Evolutionary conservation across 2,113 vertebrate genomes (phyloP), one percentile per base, ranked within the genome.

Genomic region (Eclectus roratus): DNA sequence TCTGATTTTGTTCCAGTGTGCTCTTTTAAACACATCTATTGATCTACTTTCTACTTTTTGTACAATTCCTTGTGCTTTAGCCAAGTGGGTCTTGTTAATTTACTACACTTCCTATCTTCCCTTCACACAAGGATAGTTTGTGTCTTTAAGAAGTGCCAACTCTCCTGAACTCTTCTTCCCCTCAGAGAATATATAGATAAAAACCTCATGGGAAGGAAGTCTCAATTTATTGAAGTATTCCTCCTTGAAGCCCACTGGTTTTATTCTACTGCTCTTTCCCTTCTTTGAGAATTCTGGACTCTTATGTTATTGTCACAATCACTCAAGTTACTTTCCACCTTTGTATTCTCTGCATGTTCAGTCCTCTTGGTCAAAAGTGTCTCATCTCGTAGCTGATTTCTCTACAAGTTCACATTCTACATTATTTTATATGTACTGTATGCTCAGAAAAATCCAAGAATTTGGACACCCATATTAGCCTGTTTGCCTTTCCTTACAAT

Each of bases 21-120:
- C 55, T 88, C 80, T 91, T 93, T 76, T 79, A 71, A 89, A 68
- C 56, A 20, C 69, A 41, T 74, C 93, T 79, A 56, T 94, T 97
- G 83, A 91, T 94, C 69, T 92, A 19, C 77, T 87, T 89, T 94
- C 86, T 82, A 69, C 73, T 72, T 95, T 80, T 81, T 89, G 24
- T 91, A 92, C 86, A 91, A 89, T 87, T 92, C 89, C 77, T 91
- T 93, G 73, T 76, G 77, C 83, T 88, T 80, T 63, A 81, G 91
- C 94, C 91, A 94, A 93, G 65, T 84, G 76, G 29, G 89, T 84
- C 91, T 81, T 65, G 72, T 61, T 97, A 89, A 97, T 94, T 96
- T 97, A 93, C 95, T 92, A 60, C 90, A 85, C 80, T 94, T 97
- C 77, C 93, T 79, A 64, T 89, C 93, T 91, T 92, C 60, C 80